Evolutionary conservation across 2,888 invertebrate genomes (phyloP), one percentile per base, ranked within the genome.

Genomic region (Heteromyza rotundicornis): DNA sequence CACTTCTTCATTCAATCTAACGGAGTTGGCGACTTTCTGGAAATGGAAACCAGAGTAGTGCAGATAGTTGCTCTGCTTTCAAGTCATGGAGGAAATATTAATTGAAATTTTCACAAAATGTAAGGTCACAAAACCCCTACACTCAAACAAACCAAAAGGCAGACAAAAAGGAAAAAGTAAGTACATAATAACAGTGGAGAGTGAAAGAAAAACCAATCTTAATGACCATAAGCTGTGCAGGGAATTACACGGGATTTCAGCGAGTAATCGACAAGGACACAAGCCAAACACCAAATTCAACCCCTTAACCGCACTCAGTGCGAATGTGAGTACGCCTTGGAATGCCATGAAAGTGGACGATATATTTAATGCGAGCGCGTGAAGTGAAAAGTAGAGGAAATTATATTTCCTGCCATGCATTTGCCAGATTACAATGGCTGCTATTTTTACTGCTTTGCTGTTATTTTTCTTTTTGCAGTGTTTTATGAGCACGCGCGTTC

Each of bases 91-190:
- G 19, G 14, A 32, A 57, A 57, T 50, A 57, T 50, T 57, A 57
- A 57, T 57, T 57, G 50, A 57, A 57, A 57, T 57, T 57, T 57
- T 22, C 51, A 50, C 57, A 32, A 50, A 50, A 57, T 57, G 36
- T 35, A 57, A 57, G 57, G 57, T 57, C 57, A 35, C 56, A 56
- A 20, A 23, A 52, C 17, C 17, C 40, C 24, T n/a, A 27, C 27
- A 10, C 10, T 5, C 22, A 14, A 12, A 14, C n/a, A 19, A 22
- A 51, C 2, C 2, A 23, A 19, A 22, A 51, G 2, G 12, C 1
- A 20, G n/a, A 51, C 14, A 27, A 27, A 27, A 53, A 27, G 2
- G 24, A 24, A 8, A 44, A 44, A 1, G 20, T 12, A 22, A 24
- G 27, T 17, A 23, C 22, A 56, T 19, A 36, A 22, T n/a, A 40